These are phyloP conservation scores for Macrobrachium rosenbergii DNA, from an alignment of 1,140 invertebrate genomes.

Conservation along the genomic window DNA sequence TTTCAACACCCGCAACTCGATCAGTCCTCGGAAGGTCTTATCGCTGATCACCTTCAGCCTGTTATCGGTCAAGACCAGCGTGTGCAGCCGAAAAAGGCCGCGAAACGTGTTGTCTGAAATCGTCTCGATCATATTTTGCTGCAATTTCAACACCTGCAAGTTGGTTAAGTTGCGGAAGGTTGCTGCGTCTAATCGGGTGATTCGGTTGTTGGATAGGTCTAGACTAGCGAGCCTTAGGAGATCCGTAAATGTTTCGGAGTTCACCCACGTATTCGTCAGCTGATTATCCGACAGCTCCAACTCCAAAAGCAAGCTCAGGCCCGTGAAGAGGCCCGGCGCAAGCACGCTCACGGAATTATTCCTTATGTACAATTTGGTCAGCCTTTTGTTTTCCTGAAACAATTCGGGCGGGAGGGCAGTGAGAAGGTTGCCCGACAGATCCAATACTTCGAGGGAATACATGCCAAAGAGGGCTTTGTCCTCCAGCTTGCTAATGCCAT, in stretches of 20 bases:
- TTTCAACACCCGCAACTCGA: conserved; percentile 80
- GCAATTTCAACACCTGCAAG: conserved; percentile 82
- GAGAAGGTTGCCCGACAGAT: conserved; percentile 76
- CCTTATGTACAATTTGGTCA: conserved; percentile 88
- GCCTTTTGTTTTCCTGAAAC: conserved; percentile 88
- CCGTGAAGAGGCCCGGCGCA: conserved; percentile 77
- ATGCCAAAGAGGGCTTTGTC: conserved; percentile 65
- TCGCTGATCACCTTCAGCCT: conserved; percentile 79
- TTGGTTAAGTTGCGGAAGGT: conserved; percentile 83
- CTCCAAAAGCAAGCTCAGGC: conserved; percentile 81
- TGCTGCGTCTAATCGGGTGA: conserved; percentile 79
- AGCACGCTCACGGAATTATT: conserved; percentile 79
- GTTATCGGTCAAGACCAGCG: conserved; percentile 82
- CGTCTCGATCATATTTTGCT: conserved; percentile 81
- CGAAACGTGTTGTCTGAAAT: conserved; percentile 82
- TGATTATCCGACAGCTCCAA: conserved; percentile 84
- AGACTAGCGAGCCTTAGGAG: conserved; percentile 81
- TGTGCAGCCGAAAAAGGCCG: conserved; percentile 82
- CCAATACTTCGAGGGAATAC: conserved; percentile 65
- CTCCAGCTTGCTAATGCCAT: conserved; percentile 65
- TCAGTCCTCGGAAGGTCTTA: conserved; percentile 80
- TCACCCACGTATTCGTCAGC: conserved; percentile 84
- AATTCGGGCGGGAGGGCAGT: conserved; percentile 82
- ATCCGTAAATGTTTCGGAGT: conserved; percentile 82
- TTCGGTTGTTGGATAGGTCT: conserved; percentile 81